phyloP scores from a whole-genome alignment of 2,888 invertebrate species.

The Gastracanthus pulcherrimus region DNA sequence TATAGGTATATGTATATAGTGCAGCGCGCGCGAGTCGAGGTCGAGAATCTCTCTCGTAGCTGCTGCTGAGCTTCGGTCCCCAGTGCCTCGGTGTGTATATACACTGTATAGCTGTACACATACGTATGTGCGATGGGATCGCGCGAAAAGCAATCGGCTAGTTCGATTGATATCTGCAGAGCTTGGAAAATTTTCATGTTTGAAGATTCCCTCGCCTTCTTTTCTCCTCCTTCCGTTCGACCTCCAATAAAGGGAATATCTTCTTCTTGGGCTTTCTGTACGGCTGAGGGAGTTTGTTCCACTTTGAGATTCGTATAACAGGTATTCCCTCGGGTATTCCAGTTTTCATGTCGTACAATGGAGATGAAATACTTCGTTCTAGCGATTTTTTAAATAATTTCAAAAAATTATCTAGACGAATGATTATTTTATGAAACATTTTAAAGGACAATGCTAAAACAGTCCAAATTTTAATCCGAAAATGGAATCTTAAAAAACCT shows the following conservation, averaged over 20 bases:
- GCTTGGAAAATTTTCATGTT: not conserved
- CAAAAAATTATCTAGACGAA: no score
- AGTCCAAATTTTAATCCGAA: no score
- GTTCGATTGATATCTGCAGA: constrained; percentile 22
- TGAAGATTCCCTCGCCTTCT: not conserved
- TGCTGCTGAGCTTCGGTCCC: no score
- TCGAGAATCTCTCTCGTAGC: not conserved
- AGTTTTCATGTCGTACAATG: no score
- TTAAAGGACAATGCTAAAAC: no score
- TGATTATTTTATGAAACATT: no score
- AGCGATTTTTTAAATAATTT: no score
- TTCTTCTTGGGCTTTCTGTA: not conserved
- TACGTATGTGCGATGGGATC: not conserved
- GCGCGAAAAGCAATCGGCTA: constrained; percentile 24
- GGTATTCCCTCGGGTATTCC: not conserved
- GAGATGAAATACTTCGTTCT: no score
- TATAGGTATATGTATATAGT: not conserved
- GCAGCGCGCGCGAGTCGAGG: not conserved
- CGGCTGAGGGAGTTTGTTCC: not conserved
- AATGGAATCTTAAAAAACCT: no score
- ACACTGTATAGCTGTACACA: no score
- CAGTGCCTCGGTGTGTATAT: no score
- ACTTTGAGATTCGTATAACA: not conserved
- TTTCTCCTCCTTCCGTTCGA: not conserved
- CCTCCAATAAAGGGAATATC: not conserved